These are phyloP conservation scores for Agapornis roseicollis DNA, from an alignment of 2,113 vertebrate genomes.

Conservation along the genomic window DNA sequence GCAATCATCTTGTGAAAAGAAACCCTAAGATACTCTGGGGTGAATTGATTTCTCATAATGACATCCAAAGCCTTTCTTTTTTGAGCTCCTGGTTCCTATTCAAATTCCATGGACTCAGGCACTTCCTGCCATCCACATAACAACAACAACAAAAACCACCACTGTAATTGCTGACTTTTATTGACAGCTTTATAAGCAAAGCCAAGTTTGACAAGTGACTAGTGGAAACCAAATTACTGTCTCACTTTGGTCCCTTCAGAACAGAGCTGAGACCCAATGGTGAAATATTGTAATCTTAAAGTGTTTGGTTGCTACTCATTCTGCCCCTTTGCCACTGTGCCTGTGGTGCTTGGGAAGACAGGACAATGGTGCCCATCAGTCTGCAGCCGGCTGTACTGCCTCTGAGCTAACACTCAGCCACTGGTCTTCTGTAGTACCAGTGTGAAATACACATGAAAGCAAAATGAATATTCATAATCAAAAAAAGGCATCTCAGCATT, in stretches of 20 bases:
- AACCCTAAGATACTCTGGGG: background rate
- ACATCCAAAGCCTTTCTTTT: background rate
- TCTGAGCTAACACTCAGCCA: background rate
- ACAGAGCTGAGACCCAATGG: background rate
- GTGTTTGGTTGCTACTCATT: background rate
- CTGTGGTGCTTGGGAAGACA: background rate
- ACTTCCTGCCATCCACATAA: background rate
- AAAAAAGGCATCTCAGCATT: background rate
- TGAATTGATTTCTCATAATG: background rate
- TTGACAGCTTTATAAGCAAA: background rate
- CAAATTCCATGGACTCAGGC: background rate
- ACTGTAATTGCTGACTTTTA: background rate
- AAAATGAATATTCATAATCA: background rate
- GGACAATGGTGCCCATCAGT: background rate
- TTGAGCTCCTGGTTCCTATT: background rate
- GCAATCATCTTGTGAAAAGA: background rate
- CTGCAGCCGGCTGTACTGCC: background rate
- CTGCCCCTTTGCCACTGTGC: background rate
- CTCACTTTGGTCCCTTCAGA: background rate
- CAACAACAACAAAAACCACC: background rate
- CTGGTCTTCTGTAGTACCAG: background rate
- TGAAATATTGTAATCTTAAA: background rate
- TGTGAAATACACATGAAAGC: background rate
- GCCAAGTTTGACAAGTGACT: background rate
- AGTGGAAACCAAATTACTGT: background rate